phyloP scores from a whole-genome alignment of 2,888 invertebrate species.

The Sinodicranocentrus sp. region DNA sequence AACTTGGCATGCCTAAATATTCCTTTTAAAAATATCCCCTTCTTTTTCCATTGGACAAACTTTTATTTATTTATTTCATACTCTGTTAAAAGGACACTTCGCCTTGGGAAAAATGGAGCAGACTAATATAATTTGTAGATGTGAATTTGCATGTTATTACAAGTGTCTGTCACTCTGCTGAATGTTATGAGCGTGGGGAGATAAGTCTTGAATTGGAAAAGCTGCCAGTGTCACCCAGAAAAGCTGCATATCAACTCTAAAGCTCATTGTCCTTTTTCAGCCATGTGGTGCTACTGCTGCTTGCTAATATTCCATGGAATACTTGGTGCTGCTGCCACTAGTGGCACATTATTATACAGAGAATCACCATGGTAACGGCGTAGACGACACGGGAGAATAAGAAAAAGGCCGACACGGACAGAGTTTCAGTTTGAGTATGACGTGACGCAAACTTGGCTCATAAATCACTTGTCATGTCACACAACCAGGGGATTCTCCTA shows the following conservation, averaged over 20 bases:
- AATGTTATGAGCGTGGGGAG: not conserved
- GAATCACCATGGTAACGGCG: slow-evolving; percentile 37
- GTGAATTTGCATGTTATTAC: slow-evolving; percentile 4
- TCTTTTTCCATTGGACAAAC: too few relatives aligned
- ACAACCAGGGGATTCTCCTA: slow-evolving; percentile 76
- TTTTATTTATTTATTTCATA: too few relatives aligned
- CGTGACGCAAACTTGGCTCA: slow-evolving; percentile 76
- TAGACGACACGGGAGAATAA: slow-evolving; percentile 63
- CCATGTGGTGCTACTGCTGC: not conserved
- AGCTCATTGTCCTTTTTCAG: slow-evolving; percentile 2
- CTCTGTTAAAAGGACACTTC: too few relatives aligned
- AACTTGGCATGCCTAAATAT: too few relatives aligned
- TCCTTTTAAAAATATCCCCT: too few relatives aligned
- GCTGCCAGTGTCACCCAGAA: slow-evolving; percentile 42
- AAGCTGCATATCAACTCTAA: not conserved
- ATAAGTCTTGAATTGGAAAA: slow-evolving; percentile 57
- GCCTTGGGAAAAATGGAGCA: too few relatives aligned
- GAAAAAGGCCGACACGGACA: slow-evolving; percentile 64
- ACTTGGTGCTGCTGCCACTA: not conserved
- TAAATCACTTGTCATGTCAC: slow-evolving; percentile 76
- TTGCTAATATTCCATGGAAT: not conserved
- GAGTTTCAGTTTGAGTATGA: slow-evolving; percentile 72
- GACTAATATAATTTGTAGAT: not conserved
- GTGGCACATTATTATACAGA: not conserved
- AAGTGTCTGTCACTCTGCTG: not conserved